Conservation (phyloP, 2,888 invertebrate genomes). For the Andrena bicolor region DNA sequence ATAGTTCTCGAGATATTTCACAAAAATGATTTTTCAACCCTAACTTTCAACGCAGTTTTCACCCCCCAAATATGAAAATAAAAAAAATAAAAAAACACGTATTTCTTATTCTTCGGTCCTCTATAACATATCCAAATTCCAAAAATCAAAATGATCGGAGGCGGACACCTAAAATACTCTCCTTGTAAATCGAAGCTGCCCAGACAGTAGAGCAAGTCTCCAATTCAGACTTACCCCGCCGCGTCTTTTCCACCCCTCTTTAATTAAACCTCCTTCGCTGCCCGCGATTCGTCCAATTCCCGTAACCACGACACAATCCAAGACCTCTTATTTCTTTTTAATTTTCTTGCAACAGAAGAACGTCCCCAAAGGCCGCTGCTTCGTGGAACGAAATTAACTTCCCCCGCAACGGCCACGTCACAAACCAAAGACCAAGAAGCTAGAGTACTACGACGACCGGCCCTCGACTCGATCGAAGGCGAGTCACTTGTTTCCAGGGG, state of each 20-base stretch:
- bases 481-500: constrained; percentile 5
- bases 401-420: background rate
- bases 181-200: too few relatives aligned
- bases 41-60: too few relatives aligned
- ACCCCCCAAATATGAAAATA: too few relatives aligned
- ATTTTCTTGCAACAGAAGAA: background rate
- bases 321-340: background rate
- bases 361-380: constrained; percentile 2
- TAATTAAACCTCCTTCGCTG: background rate
- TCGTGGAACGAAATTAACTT: constrained; percentile 12
- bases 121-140: too few relatives aligned
- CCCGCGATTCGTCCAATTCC: background rate
- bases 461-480: constrained; percentile 7
- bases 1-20: too few relatives aligned
- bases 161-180: too few relatives aligned
- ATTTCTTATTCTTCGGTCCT: too few relatives aligned
- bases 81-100: too few relatives aligned
- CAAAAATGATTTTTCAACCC: too few relatives aligned
- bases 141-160: too few relatives aligned
- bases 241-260: background rate
- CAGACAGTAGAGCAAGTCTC: background rate
- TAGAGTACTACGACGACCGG: background rate
- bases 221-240: background rate
- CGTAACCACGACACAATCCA: background rate
- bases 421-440: background rate